Evolutionary conservation across 2,113 vertebrate species (phyloP).

Genomic region (Entomyzon cyanotis): DNA sequence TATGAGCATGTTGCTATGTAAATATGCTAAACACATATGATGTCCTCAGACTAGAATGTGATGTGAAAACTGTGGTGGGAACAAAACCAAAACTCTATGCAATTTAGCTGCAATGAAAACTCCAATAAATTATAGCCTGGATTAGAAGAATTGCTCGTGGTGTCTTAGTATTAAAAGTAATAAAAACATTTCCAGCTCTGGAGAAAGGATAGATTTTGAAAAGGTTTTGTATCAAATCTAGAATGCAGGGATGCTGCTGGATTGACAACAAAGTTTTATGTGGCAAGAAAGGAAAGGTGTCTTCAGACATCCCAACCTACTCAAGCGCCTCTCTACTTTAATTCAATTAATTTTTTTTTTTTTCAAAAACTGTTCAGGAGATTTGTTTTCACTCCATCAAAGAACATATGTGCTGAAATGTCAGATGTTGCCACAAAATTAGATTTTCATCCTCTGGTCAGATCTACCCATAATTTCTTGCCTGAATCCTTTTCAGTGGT

Average conservation of each 20-base stretch:
- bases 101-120: background rate
- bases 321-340: background rate
- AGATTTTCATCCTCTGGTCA: constrained; percentile 7
- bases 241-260: background rate
- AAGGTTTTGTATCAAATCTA: background rate
- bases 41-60: background rate
- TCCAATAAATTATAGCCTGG: background rate
- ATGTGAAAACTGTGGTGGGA: constrained; percentile 6
- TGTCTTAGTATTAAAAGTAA: background rate
- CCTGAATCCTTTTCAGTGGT: background rate
- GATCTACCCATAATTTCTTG: background rate
- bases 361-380: background rate
- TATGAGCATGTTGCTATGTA: background rate
- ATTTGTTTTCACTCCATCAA: background rate
- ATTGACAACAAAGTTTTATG: background rate
- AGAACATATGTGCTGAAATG: background rate
- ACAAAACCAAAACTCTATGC: background rate
- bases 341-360: background rate
- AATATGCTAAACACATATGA: background rate
- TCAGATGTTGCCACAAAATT: background rate
- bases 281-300: background rate
- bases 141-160: background rate
- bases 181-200: background rate
- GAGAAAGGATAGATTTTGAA: background rate
- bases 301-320: background rate